Conservation (phyloP, 2,113 vertebrate species). For the Crocuta crocuta region DNA sequence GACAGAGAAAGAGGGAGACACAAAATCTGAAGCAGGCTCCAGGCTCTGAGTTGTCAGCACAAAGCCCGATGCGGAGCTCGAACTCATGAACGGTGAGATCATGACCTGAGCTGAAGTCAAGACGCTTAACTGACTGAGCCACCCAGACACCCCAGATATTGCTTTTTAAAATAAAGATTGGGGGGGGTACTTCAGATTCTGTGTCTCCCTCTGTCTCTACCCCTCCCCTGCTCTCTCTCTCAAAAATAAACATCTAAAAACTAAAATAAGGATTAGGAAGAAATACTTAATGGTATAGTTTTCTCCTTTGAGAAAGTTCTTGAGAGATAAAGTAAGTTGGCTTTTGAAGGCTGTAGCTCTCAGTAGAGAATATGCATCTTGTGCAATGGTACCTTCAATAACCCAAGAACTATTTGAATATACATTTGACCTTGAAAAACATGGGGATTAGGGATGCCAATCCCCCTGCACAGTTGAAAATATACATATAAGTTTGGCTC, state of each 20-base stretch:
- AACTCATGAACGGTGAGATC: too few species aligned
- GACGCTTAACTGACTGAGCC: too few species aligned
- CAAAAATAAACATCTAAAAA: too few species aligned
- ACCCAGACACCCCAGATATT: too few species aligned
- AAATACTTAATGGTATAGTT: neutral
- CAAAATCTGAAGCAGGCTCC: too few species aligned
- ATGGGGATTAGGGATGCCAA: neutral
- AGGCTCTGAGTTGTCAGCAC: too few species aligned
- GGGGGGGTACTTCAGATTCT: neutral
- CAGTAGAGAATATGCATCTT: neutral
- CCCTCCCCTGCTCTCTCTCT: too few species aligned
- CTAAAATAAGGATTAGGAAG: neutral
- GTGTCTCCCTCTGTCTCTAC: too few species aligned
- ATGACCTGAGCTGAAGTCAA: too few species aligned
- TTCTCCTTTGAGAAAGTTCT: constrained; percentile 24
- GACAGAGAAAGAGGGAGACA: too few species aligned
- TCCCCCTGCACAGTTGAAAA: neutral
- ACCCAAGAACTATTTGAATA: neutral
- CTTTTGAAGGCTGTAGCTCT: neutral
- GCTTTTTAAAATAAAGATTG: neutral
- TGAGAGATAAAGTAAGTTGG: neutral
- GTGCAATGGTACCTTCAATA: neutral
- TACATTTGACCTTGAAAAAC: neutral
- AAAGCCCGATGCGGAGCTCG: too few species aligned
- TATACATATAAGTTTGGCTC: neutral